Evolutionary conservation across 2,113 vertebrate species (phyloP).

Genomic region (Orcinus orca): DNA sequence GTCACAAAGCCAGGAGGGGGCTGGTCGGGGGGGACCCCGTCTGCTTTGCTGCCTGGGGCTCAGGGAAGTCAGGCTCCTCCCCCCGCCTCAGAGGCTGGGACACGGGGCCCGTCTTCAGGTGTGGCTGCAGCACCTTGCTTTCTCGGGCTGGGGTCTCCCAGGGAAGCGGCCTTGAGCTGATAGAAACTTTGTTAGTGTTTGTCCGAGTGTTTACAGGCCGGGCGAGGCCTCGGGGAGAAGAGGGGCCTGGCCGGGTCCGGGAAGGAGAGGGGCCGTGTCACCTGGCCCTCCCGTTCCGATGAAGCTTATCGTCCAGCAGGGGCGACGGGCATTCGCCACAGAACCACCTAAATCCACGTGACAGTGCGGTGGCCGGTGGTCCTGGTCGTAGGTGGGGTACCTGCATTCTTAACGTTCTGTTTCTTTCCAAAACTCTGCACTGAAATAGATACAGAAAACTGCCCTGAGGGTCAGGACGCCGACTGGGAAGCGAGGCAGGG

Average conservation of each 20-base stretch:
- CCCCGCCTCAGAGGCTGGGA: neutral
- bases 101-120: neutral
- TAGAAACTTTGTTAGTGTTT: neutral
- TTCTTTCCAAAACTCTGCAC: neutral
- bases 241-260: neutral
- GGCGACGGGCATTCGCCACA: neutral
- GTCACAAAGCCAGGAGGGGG: neutral
- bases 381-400: neutral
- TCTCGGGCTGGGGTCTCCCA: neutral
- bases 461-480: no score
- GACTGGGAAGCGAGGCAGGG: no score
- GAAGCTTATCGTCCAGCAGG: neutral
- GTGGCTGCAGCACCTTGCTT: neutral
- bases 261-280: neutral
- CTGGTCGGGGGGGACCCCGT: no score
- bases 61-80: no score
- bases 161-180: neutral
- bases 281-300: neutral
- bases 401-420: no score
- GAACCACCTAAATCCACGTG: no score
- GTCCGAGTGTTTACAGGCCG: neutral
- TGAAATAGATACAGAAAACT: neutral
- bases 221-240: neutral
- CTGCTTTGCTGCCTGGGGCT: neutral
- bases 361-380: neutral